Percentiles rank a stretch among this genome's conserved stretches.
These are phyloP conservation scores for Doryteuthis pealeii DNA, from an alignment of 1,140 invertebrate species.

Conservation along the genomic window DNA sequence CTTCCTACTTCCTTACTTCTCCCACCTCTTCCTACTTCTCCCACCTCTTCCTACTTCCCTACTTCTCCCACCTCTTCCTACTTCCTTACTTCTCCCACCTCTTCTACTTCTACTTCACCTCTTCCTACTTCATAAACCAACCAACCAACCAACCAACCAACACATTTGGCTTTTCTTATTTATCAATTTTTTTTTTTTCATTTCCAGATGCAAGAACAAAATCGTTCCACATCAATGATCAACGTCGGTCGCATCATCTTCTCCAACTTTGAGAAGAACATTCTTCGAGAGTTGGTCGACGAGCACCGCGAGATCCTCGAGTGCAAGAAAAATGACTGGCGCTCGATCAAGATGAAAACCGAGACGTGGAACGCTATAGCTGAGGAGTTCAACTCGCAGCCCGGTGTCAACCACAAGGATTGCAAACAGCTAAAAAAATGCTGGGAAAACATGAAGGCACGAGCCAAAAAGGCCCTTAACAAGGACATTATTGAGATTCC, in stretches of 20 bases:
- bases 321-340: constrained; percentile 7
- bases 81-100: no score
- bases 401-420: neutral
- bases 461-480: neutral
- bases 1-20: no score
- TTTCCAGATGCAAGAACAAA: constrained; percentile 6
- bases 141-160: no score
- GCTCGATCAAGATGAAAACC: neutral
- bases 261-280: constrained; percentile 4
- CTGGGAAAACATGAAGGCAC: constrained; percentile 10
- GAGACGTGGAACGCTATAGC: constrained; percentile 1
- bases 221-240: neutral
- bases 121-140: no score
- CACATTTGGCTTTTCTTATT: no score
- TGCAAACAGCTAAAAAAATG: constrained; percentile 11
- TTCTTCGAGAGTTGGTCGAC: neutral
- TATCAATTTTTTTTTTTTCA: no score
- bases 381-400: constrained; percentile 6
- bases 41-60: no score
- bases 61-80: no score
- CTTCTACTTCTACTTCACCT: no score
- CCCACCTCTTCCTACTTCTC: no score
- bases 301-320: neutral
- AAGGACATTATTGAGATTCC: constrained; percentile 3
- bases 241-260: constrained; percentile 6